Evolutionary conservation across 2,888 invertebrate genomes (phyloP).

Genomic region (Leptinotarsa rubiginosa): DNA sequence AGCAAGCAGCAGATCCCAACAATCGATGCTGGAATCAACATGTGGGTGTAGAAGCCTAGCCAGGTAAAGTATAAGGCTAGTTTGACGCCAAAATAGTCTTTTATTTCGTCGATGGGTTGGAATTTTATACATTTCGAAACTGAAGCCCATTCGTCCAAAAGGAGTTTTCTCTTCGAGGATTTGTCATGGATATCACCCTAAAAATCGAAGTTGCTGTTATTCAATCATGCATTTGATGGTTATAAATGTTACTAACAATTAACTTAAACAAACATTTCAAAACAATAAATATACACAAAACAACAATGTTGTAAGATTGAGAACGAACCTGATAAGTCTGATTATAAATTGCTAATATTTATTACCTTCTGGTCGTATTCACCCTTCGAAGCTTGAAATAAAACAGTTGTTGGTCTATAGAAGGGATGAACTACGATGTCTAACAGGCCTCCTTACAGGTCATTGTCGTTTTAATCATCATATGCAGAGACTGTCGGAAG

Average conservation of each 20-base stretch:
- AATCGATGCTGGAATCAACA: slow-evolving; percentile 81
- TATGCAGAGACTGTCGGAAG: too few relatives aligned
- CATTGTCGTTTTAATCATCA: too few relatives aligned
- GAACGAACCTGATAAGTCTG: too few relatives aligned
- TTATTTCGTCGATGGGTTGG: slow-evolving; percentile 82
- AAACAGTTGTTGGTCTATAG: too few relatives aligned
- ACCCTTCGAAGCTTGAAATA: too few relatives aligned
- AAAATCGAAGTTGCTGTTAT: slow-evolving; percentile 1
- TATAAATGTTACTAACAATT: too few relatives aligned
- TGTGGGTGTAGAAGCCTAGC: slow-evolving; percentile 87
- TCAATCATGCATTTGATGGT: too few relatives aligned
- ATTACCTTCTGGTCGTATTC: too few relatives aligned
- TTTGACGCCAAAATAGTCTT: slow-evolving; percentile 82
- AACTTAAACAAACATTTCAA: background rate
- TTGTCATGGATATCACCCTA: slow-evolving; percentile 70
- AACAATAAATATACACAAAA: background rate
- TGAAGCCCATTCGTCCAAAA: slow-evolving; percentile 79
- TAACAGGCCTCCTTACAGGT: too few relatives aligned
- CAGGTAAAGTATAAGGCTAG: slow-evolving; percentile 86
- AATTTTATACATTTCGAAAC: slow-evolving; percentile 77
- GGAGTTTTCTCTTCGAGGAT: slow-evolving; percentile 68
- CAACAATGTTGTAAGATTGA: too few relatives aligned
- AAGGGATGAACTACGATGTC: too few relatives aligned
- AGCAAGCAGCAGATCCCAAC: slow-evolving; percentile 76
- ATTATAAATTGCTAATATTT: too few relatives aligned